Percentiles rank a stretch among this genome's conserved stretches.
Evolutionary conservation across 2,888 invertebrate genomes (phyloP).

Genomic region (Tanypteryx hageni): DNA sequence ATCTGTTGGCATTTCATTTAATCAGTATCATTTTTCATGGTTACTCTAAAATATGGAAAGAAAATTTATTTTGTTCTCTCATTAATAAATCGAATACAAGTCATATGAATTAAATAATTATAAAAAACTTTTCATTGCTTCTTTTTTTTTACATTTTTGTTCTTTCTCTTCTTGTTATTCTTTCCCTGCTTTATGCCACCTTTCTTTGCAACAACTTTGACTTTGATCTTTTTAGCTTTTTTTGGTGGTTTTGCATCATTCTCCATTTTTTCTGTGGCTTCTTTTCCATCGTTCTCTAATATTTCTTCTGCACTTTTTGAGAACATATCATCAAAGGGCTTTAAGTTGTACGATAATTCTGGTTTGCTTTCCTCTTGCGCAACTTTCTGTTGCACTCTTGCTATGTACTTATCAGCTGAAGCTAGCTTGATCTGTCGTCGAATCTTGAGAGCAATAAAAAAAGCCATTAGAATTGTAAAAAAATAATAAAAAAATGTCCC

Average conservation of each 20-base stretch:
- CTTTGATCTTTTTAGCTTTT: slow-evolving; percentile 45
- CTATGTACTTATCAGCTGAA: slow-evolving; percentile 86
- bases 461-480: slow-evolving; percentile 15
- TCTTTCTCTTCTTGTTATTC: slow-evolving; percentile 69
- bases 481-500: neutral
- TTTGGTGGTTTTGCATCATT: neutral
- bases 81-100: too few relatives aligned
- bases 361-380: slow-evolving; percentile 85
- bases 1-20: too few relatives aligned
- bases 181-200: slow-evolving; percentile 67
- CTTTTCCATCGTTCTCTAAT: slow-evolving; percentile 70
- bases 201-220: slow-evolving; percentile 31
- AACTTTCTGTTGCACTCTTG: slow-evolving; percentile 88
- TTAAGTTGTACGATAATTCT: slow-evolving; percentile 83
- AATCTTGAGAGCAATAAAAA: slow-evolving; percentile 76
- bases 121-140: slow-evolving; percentile 67
- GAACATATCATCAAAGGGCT: slow-evolving; percentile 86
- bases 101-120: neutral
- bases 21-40: too few relatives aligned
- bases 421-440: slow-evolving; percentile 83
- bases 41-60: too few relatives aligned
- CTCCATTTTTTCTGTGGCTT: slow-evolving; percentile 30
- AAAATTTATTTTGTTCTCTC: too few relatives aligned
- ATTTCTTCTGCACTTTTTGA: slow-evolving; percentile 81
- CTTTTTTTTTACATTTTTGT: slow-evolving; percentile 70